These are phyloP conservation scores for Aphelenchoides besseyi DNA, from an alignment of 1,140 invertebrate genomes.

Conservation along the genomic window DNA sequence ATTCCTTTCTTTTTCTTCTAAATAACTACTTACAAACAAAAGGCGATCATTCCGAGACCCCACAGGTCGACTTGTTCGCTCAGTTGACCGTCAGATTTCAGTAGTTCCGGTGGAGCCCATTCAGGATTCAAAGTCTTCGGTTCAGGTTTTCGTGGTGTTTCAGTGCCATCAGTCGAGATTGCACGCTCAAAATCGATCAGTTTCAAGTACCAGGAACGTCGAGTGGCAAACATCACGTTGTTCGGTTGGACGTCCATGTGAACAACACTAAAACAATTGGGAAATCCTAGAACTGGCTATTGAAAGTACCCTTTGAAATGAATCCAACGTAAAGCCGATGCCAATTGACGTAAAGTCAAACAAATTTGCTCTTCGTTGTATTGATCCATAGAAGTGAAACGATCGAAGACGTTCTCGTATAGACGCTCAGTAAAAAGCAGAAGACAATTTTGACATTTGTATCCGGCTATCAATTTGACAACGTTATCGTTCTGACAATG, in stretches of 20 bases:
- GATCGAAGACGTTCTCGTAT: constrained; percentile 61
- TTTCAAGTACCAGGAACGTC: constrained; percentile 76
- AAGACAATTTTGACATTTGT: constrained; percentile 45
- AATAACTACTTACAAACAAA: constrained; percentile 72
- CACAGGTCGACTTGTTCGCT: constrained; percentile 89
- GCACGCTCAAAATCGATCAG: constrained; percentile 84
- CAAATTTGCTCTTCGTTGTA: constrained; percentile 62
- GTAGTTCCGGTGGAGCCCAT: constrained; percentile 79
- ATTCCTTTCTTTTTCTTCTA: constrained; percentile 19
- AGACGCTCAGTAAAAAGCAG: constrained; percentile 57
- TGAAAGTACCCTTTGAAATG: constrained; percentile 57
- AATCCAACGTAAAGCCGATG: constrained; percentile 56
- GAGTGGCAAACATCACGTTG: constrained; percentile 88
- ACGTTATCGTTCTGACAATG: constrained; percentile 59
- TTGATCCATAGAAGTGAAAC: constrained; percentile 53
- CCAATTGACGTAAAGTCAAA: constrained; percentile 58
- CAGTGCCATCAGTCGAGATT: constrained; percentile 74
- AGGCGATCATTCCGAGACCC: constrained; percentile 85
- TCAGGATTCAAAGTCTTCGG: constrained; percentile 47
- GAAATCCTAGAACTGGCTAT: constrained; percentile 59
- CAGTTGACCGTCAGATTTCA: constrained; percentile 76
- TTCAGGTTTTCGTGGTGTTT: constrained; percentile 47
- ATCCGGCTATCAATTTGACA: constrained; percentile 54
- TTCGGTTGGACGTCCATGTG: constrained; percentile 91
- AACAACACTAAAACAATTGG: constrained; percentile 74